Evolutionary conservation across 2,113 vertebrate genomes (phyloP).

Genomic region (Pimephales promelas): DNA sequence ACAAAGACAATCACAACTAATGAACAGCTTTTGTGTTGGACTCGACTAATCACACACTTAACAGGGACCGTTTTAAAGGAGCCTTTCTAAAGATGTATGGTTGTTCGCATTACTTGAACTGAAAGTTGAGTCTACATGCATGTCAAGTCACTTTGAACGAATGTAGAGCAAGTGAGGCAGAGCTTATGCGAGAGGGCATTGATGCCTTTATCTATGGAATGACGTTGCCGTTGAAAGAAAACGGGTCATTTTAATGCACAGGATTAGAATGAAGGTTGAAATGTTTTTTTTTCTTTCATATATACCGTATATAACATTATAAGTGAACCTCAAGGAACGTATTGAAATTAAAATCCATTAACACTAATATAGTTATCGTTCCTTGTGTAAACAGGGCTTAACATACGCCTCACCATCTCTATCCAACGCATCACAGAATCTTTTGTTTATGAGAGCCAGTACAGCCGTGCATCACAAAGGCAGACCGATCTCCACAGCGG

Average conservation of each 20-base stretch:
- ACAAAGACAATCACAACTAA: background rate
- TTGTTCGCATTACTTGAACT: background rate
- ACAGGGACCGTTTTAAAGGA: background rate
- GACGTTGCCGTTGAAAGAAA: no score
- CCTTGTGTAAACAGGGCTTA: no score
- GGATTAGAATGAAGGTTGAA: no score
- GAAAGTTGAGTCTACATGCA: background rate
- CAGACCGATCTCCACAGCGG: slow-evolving; percentile 40
- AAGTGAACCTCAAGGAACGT: no score
- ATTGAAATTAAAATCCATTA: no score
- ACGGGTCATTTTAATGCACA: no score
- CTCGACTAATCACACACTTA: background rate
- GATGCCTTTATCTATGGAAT: no score
- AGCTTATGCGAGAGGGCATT: no score
- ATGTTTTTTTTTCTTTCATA: no score
- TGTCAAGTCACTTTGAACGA: background rate
- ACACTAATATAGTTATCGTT: no score
- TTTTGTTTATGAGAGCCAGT: slow-evolving; percentile 2
- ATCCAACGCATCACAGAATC: background rate
- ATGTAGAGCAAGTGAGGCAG: background rate
- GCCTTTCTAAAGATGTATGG: background rate
- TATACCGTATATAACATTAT: no score
- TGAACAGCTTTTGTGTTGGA: background rate
- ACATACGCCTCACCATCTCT: background rate
- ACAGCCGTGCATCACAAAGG: slow-evolving; percentile 26